phyloP scores from a whole-genome alignment of 2,888 invertebrate species.

The Sinelater perroti region DNA sequence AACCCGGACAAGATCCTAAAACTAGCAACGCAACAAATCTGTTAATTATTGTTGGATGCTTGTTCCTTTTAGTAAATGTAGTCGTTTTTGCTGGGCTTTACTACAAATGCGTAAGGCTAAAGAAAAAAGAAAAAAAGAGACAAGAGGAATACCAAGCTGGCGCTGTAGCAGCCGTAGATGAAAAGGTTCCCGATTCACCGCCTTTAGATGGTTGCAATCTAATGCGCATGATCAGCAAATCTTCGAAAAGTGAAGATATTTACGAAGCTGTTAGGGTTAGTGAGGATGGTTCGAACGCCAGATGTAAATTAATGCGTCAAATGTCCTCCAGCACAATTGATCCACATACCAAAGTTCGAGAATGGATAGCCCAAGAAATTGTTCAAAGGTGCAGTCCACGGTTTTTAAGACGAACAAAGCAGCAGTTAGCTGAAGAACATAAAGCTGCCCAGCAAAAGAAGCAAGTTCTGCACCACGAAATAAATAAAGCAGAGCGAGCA shows the following conservation, averaged over 20 bases:
- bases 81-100: constrained; percentile 74
- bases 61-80: constrained; percentile 78
- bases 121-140: constrained; percentile 63
- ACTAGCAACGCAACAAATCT: constrained; percentile 68
- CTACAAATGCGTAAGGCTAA: constrained; percentile 70
- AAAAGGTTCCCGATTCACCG: constrained; percentile 61
- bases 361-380: constrained; percentile 86
- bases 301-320: constrained; percentile 74
- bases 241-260: constrained; percentile 62
- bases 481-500: constrained; percentile 5
- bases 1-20: constrained; percentile 53
- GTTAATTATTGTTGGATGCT: constrained; percentile 70
- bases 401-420: constrained; percentile 65
- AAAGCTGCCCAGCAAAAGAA: constrained; percentile 8
- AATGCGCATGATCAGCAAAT: constrained; percentile 65
- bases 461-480: constrained; percentile 19
- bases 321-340: constrained; percentile 84
- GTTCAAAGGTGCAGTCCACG: constrained; percentile 76
- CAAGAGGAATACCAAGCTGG: constrained; percentile 61
- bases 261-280: constrained; percentile 64
- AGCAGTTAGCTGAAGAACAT: constrained; percentile 49
- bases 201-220: constrained; percentile 65
- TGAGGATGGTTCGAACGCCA: constrained; percentile 62
- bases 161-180: constrained; percentile 46
- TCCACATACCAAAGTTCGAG: constrained; percentile 84